Evolutionary conservation across 2,888 invertebrate genomes (phyloP), one percentile per base, ranked within the genome.

Genomic region (Entomobrya proxima): DNA sequence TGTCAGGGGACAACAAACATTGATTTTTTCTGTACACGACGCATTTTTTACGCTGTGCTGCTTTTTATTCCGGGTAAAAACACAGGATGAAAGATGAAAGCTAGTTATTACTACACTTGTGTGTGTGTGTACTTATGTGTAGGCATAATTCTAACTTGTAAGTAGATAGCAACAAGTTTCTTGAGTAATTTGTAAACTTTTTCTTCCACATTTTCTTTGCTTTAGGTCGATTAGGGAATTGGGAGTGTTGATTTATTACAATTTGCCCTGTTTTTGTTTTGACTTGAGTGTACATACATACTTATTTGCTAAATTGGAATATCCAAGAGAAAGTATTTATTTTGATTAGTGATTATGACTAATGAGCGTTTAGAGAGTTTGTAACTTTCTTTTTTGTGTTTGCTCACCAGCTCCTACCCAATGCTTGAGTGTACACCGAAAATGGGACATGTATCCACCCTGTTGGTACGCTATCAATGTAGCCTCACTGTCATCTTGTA

Each of bases 401-500:
- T 37, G 9, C 3, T 9, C 44, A 37, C 9, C 50, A 83, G 83
- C 67, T 30, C 24, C 18, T 5, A 52, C 78, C 0, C 61, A 85
- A 47, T 85, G 85, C 61, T 32, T 85, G 35, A 78, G 58, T 35
- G 40, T 61, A 30, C 47, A 85, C 37, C 44, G 77, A 30, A 78
- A 58, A 61, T 85, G 85, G 85, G 78, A 85, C 15, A 58, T 21
- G 21, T 72, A 61, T 58, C 72, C 78, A 24, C 74, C 77, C 2
- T 85, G 85, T 21, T 13, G n/a, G 2, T 85, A 78, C 21, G 24
- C 50, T 1, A 85, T 78, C 5, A 35, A 78, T n/a, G 44, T 52
- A 2, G 15, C 24, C 0, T 15, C 24, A 5, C 9, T 78, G 15
- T 35, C 40, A 6, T 37, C 6, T 6, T 85, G 85, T 21, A n/a